Evolutionary conservation across 2,888 invertebrate species (phyloP), one percentile per base, ranked within the genome.

Genomic region (Erebia palarica): DNA sequence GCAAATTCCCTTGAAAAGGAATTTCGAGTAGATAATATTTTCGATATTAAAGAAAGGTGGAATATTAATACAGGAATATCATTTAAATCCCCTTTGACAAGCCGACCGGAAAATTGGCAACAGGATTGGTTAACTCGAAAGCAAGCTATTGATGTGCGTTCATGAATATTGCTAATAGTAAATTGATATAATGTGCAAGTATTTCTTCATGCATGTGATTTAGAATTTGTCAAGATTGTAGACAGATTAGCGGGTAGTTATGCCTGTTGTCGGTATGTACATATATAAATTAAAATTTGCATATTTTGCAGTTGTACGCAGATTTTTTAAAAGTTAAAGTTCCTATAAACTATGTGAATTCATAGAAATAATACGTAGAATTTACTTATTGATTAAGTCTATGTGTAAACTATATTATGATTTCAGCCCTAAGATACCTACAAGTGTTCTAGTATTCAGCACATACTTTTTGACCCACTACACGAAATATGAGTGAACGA

Each of bases 21-120:
- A 49, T 51, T 47, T 13, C 42, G 11, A 11, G 36, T 53, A 16
- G 21, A 49, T 21, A 21, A 47, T 18, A 61, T 44, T 44, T 18
- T 51, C 14, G 11, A n/a, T 18, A 49, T 13, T 64, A 65, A 51
- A 65, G 65, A 65, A 65, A 42, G 13, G 65, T 36, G 16, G 53
- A 65, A 65, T 55, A 65, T 65, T 36, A 44, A 65, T 44, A 21
- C 55, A 8, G n/a, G 10, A 42, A 65, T 66, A 36, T 66, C 42
- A 65, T 65, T 57, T 47, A 58, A 66, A 58, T 57, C 57, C 44
- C 58, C 57, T 66, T 66, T 66, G 66, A 66, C 47, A 47, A 66
- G 44, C 57, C 58, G 9, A 10, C 57, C 47, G 66, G 66, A 57
- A 66, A 66, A 66, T 66, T 66, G 66, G 47, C 44, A 66, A 27